phyloP scores from a whole-genome alignment of 2,113 vertebrate genomes.

The Lampris megalopsis region DNA sequence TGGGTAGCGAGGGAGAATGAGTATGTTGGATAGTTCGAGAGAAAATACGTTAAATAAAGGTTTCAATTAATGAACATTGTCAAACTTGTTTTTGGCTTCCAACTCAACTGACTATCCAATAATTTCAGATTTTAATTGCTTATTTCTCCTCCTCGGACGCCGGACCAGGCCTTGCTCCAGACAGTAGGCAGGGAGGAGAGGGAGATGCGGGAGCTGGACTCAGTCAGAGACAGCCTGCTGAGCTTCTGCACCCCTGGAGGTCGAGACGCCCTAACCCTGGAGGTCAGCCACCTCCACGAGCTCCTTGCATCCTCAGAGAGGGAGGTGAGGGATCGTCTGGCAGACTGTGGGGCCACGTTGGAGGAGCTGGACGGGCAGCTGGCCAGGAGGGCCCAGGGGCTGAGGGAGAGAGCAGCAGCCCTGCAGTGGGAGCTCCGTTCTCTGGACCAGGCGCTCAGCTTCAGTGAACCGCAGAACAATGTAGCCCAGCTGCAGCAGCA shows the following conservation, averaged over 20 bases:
- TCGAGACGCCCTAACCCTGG: constrained; percentile 68
- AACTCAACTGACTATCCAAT: background rate
- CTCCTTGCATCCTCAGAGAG: constrained; percentile 68
- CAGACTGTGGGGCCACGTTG: constrained; percentile 59
- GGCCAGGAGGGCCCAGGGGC: constrained; percentile 25
- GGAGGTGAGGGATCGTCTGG: constrained; percentile 65
- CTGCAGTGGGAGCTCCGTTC: constrained; percentile 78
- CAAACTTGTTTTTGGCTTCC: background rate
- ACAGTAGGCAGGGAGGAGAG: constrained; percentile 77
- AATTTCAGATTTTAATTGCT: background rate
- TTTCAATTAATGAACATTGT: too few species aligned
- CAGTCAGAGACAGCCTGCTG: constrained; percentile 68
- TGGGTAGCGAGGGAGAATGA: too few species aligned
- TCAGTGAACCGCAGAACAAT: constrained; percentile 60
- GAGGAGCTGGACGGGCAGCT: constrained; percentile 56
- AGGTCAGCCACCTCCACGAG: constrained; percentile 74
- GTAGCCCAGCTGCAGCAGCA: constrained; percentile 75
- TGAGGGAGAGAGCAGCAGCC: constrained; percentile 64
- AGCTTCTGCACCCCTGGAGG: constrained; percentile 76
- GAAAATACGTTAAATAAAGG: too few species aligned
- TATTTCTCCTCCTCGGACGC: background rate
- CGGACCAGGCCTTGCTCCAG: constrained; percentile 80
- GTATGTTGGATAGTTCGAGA: too few species aligned
- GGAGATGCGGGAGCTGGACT: constrained; percentile 79
- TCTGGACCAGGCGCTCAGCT: constrained; percentile 74